A percentile compares a stretch with the other conserved stretches of the same genome.
Conservation (phyloP, 2,797 vertebrate genomes). For the Valencia hispanica region DNA sequence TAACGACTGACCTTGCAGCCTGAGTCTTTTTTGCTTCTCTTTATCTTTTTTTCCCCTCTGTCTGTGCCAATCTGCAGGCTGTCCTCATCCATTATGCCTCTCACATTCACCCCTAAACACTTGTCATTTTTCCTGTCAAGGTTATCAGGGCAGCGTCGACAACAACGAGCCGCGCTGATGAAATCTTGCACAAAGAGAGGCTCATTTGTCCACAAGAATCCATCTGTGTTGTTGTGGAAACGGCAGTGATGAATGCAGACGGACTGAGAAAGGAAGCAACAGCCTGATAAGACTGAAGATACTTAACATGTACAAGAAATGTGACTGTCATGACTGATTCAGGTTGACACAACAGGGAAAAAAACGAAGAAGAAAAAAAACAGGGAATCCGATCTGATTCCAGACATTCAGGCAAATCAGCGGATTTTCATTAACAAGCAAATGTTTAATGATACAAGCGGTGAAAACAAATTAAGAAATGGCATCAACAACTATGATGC, state of each 20-base stretch:
- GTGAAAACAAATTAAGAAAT: background rate
- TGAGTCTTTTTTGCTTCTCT: background rate
- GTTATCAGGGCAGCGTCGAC: conserved; percentile 43
- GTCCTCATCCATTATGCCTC: conserved; percentile 16
- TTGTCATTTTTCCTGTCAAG: conserved; percentile 44
- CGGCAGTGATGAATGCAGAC: conserved; percentile 30
- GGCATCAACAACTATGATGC: background rate
- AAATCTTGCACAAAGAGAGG: conserved; percentile 28
- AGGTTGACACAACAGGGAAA: background rate
- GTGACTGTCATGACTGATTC: conserved; percentile 6
- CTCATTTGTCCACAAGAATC: conserved; percentile 24
- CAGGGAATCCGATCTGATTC: background rate
- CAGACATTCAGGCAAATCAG: background rate
- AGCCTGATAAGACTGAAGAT: conserved; percentile 19
- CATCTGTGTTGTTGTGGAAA: conserved; percentile 49
- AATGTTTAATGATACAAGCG: background rate
- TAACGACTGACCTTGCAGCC: background rate
- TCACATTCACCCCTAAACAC: conserved; percentile 25
- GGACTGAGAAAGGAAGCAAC: conserved; percentile 8
- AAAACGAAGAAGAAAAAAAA: background rate
- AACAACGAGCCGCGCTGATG: conserved; percentile 44
- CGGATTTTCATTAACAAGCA: background rate
- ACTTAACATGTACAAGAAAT: conserved; percentile 14
- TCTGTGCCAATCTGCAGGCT: background rate
- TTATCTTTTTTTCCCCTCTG: background rate